Evolutionary conservation across 2,113 vertebrate genomes (phyloP).

Genomic region (Heptranchias perlo): DNA sequence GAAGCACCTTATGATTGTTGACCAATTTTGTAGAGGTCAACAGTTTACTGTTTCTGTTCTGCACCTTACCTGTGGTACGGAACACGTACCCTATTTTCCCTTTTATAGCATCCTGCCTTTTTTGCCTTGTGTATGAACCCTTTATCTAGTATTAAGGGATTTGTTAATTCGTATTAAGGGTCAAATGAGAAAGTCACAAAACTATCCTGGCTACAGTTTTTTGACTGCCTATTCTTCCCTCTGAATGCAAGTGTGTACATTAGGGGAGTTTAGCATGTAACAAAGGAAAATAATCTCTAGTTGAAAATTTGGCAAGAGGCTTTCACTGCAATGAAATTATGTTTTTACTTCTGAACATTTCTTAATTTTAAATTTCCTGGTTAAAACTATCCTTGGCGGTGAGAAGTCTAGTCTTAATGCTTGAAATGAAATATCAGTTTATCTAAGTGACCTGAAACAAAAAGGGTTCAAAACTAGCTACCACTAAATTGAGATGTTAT

Average conservation of each 20-base stretch:
- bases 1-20: slow-evolving; percentile 70
- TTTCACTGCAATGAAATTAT: neutral
- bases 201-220: neutral
- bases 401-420: neutral
- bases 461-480: neutral
- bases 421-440: neutral
- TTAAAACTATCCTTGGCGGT: slow-evolving; percentile 8
- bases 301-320: neutral
- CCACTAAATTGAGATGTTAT: neutral
- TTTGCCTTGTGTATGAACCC: slow-evolving; percentile 38
- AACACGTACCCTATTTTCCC: slow-evolving; percentile 32
- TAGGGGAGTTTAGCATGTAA: neutral
- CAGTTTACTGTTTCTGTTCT: slow-evolving; percentile 60
- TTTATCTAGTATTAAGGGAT: slow-evolving; percentile 29
- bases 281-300: neutral
- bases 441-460: neutral
- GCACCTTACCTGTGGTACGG: slow-evolving; percentile 33
- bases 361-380: slow-evolving; percentile 6
- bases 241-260: neutral
- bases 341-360: neutral
- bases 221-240: neutral
- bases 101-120: slow-evolving; percentile 33
- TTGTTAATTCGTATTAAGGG: slow-evolving; percentile 23
- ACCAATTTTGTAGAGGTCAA: slow-evolving; percentile 56
- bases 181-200: slow-evolving; percentile 30